Percentiles rank a stretch among this genome's conserved stretches.
These are phyloP conservation scores for Ophion ellenae DNA, from an alignment of 2,888 invertebrate species.

Conservation along the genomic window DNA sequence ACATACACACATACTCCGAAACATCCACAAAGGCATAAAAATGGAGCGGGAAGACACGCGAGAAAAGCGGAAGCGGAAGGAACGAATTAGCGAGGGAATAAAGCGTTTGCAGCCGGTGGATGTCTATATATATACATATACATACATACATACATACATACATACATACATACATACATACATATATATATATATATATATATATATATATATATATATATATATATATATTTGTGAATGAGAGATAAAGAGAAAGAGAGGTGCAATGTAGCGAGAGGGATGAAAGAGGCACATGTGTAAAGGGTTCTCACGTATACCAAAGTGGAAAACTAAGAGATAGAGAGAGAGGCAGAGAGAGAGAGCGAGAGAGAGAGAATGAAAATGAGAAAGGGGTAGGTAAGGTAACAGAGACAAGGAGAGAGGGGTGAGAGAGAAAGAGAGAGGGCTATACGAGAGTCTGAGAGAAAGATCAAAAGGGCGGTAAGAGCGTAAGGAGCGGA, in stretches of 20 bases:
- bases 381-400: constrained; percentile 39
- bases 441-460: constrained; percentile 31
- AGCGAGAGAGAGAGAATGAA: constrained; percentile 55
- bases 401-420: constrained; percentile 68
- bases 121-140: neutral
- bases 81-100: constrained; percentile 49
- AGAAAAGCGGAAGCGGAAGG: constrained; percentile 59
- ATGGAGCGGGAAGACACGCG: constrained; percentile 29
- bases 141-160: no score
- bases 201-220: no score
- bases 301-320: constrained; percentile 5
- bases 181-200: no score
- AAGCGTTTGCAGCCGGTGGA: constrained; percentile 22
- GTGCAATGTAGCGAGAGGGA: neutral
- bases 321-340: neutral
- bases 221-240: no score
- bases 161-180: no score
- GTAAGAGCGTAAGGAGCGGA: constrained; percentile 47
- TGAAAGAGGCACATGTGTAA: neutral
- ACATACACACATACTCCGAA: neutral
- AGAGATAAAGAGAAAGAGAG: neutral
- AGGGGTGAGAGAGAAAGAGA: constrained; percentile 9
- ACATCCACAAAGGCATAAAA: neutral
- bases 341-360: constrained; percentile 12
- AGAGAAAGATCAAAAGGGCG: constrained; percentile 58